Base-by-base conservation (phyloP, 2,888 invertebrate genomes). In the Julus scandinavius region DNA sequence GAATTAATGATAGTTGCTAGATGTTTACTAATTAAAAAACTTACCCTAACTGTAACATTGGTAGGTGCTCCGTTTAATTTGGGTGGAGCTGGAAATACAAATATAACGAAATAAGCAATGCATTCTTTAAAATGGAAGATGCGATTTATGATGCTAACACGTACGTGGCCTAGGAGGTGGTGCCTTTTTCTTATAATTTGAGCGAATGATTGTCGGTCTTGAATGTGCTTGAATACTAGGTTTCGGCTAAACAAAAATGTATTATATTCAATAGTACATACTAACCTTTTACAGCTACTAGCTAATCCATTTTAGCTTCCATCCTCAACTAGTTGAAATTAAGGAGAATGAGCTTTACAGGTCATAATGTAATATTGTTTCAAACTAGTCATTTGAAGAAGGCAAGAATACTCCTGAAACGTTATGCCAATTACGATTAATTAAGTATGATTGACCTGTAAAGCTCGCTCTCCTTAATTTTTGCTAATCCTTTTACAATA, bases 101-200 rank as follows among this genome's bases (percentile, higher is more conserved):
- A 38, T 29, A 9, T 3, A 80, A 29, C 15, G 7, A 38, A 38
- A 80, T 72, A 1, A 38, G 5, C 38, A 13, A 11, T 41, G 5
- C 15, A 54, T 15, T 29, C 6, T 50, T 85, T 49, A 20, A 45
- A 85, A 85, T 13, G 15, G 2, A 45, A 45, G 45, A 45, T 45
- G 2, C n/a, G 2, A 85, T 13, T 40, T 20, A n/a, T 7, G 38
- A 9, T 29, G 11, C 41, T n/a, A 45, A 17, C 38, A 88, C 88
- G 49, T 85, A 88, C 88, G 88, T 29, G 88, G 88, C 50, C 88
- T 88, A n/a, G 88, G 88, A 4, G 88, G 88, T 3, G 88, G 80
- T 40, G 80, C 84, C 50, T 85, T 83, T 84, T 88, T 88, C 50
- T 85, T 88, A 50, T 50, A 15, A n/a, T 88, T 40, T 45, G 85